Percentiles rank a stretch among this genome's conserved stretches.
Conservation (phyloP, 2,888 invertebrate species). For the Archips xylosteana region DNA sequence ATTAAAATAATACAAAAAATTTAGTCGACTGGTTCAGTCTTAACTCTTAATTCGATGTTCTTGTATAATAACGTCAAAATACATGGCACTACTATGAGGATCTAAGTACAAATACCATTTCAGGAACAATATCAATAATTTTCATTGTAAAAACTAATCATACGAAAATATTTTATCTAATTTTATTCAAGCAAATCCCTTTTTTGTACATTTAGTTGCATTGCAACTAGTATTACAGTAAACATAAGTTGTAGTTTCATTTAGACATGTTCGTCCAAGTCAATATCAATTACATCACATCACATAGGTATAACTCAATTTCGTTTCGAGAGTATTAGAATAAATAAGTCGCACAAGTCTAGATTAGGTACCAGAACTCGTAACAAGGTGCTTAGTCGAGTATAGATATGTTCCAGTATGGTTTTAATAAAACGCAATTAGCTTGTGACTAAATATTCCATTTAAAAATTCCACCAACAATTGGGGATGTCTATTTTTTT, state of each 20-base stretch:
- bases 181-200: conserved; percentile 59
- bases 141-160: conserved; percentile 64
- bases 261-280: not conserved
- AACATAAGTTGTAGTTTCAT: conserved; percentile 27
- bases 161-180: conserved; percentile 70
- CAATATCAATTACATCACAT: not conserved
- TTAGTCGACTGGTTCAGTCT: conserved; percentile 72
- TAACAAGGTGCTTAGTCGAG: not conserved
- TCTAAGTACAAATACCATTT: conserved; percentile 66
- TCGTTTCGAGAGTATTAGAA: not conserved
- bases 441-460: not conserved
- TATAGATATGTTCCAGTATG: not conserved
- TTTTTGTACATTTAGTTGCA: conserved; percentile 57
- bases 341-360: not conserved
- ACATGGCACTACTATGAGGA: conserved; percentile 74
- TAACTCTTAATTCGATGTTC: conserved; percentile 78
- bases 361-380: not conserved
- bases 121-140: conserved; percentile 73
- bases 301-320: not conserved
- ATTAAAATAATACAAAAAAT: conserved; percentile 33
- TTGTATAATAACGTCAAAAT: conserved; percentile 59
- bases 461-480: not conserved
- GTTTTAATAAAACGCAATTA: not conserved
- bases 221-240: conserved; percentile 40
- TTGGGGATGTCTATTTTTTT: too few species aligned